These are phyloP conservation scores for Toxonevra muliebris DNA, from an alignment of 2,888 invertebrate species.

Conservation along the genomic window DNA sequence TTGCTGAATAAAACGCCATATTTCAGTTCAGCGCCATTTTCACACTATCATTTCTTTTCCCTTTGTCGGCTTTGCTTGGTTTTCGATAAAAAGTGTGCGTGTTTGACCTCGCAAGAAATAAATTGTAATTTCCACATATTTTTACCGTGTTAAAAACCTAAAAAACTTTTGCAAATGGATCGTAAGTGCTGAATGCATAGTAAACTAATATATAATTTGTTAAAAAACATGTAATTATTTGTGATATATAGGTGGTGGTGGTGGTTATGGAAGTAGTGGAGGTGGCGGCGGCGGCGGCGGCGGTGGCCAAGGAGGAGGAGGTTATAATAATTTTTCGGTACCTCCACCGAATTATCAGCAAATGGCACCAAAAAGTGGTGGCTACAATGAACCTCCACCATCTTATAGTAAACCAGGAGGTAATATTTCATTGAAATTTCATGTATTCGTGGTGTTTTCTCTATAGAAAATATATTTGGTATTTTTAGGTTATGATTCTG, in stretches of 20 bases:
- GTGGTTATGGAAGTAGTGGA: conserved; percentile 30
- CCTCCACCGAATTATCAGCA: conserved; percentile 63
- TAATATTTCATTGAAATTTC: conserved; percentile 38
- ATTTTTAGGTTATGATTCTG: conserved; percentile 56
- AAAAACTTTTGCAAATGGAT: conserved; percentile 45
- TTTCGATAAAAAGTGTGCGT: not conserved
- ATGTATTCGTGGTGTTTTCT: not conserved
- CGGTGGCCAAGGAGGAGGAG: conserved; percentile 53
- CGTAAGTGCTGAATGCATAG: conserved; percentile 47
- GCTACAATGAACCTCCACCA: conserved; percentile 62
- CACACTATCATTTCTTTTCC: not conserved
- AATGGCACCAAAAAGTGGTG: conserved; percentile 56
- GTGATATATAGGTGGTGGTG: conserved; percentile 16
- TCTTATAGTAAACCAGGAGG: conserved; percentile 59
- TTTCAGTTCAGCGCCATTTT: too few relatives aligned
- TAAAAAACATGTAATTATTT: not conserved
- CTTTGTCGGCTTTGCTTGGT: not conserved
- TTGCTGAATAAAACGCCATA: too few relatives aligned
- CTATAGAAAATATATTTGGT: conserved; percentile 1
- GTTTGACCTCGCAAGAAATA: conserved; percentile 20
- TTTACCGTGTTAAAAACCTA: too few relatives aligned
- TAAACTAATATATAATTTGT: not conserved
- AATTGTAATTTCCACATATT: conserved; percentile 21
- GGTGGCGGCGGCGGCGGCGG: conserved; percentile 50
- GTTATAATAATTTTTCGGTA: conserved; percentile 62